Percentiles rank a stretch among this genome's conserved stretches.
Evolutionary conservation across 30 jellyfish, hydroid and myxozoan species (phyloP).

Genomic region (Rhopilema esculentum): DNA sequence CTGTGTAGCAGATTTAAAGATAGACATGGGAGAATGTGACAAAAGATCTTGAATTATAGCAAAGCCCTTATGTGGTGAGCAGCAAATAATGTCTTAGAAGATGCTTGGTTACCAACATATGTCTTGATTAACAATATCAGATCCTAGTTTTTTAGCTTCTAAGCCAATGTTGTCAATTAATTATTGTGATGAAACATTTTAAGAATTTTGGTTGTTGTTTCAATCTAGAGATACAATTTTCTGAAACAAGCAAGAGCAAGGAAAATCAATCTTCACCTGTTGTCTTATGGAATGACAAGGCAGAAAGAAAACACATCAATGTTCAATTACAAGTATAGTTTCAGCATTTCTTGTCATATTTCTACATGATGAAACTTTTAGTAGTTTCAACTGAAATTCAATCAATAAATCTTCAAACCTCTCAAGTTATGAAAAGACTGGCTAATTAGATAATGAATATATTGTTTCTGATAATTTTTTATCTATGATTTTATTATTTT

Average conservation of each 20-base stretch:
- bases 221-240: background rate
- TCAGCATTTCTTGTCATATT: background rate
- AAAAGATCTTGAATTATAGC: too few relatives aligned
- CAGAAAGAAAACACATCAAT: constrained; percentile 49
- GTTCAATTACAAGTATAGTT: constrained; percentile 24
- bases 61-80: too few relatives aligned
- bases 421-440: background rate
- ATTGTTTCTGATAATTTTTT: too few relatives aligned
- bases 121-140: background rate
- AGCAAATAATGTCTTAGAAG: too few relatives aligned
- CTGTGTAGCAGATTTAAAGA: too few relatives aligned
- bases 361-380: background rate
- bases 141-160: background rate
- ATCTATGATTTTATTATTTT: too few relatives aligned
- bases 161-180: background rate
- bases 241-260: constrained; percentile 25
- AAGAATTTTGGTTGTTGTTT: background rate
- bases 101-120: too few relatives aligned
- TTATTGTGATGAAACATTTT: background rate
- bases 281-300: constrained; percentile 53
- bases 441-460: too few relatives aligned
- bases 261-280: constrained; percentile 5
- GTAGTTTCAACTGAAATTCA: background rate
- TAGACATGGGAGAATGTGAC: too few relatives aligned
- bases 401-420: background rate